A percentile compares a stretch with the other conserved stretches of the same genome.
phyloP scores from a whole-genome alignment of 2,113 vertebrate genomes.

The Vicugna pacos region DNA sequence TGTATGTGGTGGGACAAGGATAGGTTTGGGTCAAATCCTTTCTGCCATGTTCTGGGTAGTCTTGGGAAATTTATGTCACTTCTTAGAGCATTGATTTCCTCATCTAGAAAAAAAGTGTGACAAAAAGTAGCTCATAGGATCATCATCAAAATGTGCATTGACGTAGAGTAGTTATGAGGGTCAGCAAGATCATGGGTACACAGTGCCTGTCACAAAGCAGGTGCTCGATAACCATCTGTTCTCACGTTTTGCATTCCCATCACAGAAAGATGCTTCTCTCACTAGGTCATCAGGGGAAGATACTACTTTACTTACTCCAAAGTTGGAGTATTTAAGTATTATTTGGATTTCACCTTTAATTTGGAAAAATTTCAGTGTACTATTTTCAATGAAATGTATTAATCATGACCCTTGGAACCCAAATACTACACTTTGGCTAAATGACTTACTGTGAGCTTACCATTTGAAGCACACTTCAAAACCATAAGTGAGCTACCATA shows the following conservation, averaged over 20 bases:
- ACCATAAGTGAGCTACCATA: constrained; percentile 77
- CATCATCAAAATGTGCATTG: not conserved
- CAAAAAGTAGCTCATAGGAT: not conserved
- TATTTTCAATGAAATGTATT: constrained; percentile 83
- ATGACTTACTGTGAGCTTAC: constrained; percentile 80
- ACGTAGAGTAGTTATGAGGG: not conserved
- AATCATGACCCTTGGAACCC: constrained; percentile 79
- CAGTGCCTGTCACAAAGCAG: not conserved
- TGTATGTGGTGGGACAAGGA: not conserved
- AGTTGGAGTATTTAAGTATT: constrained; percentile 63
- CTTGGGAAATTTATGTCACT: not conserved
- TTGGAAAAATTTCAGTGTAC: constrained; percentile 68
- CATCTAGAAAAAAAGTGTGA: not conserved
- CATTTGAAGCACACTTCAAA: constrained; percentile 83
- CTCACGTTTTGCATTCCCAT: not conserved
- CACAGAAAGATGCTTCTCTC: not conserved
- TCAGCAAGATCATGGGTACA: not conserved
- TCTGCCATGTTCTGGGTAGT: not conserved
- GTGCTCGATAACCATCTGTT: not conserved
- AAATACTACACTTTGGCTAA: constrained; percentile 73
- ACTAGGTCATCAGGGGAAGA: not conserved
- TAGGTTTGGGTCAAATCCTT: not conserved
- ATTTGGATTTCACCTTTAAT: constrained; percentile 77
- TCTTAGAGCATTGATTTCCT: constrained; percentile 22
- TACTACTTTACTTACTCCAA: not conserved